These are phyloP conservation scores for Troilus luridus DNA, from an alignment of 2,888 invertebrate genomes.

Conservation along the genomic window DNA sequence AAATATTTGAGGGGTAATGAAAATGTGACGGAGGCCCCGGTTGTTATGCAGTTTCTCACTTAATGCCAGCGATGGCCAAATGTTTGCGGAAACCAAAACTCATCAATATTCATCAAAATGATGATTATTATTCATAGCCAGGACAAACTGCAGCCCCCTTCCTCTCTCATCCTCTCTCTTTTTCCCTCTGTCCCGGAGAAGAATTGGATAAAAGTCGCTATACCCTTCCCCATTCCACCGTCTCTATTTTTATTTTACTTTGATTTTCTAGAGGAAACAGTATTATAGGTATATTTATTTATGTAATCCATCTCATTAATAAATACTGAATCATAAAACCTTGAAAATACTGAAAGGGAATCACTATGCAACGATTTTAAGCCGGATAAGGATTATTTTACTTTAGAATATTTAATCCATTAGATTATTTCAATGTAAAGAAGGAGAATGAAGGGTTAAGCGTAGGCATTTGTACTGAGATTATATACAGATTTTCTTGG, in stretches of 20 bases:
- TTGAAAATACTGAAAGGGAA: not conserved
- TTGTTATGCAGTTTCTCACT: not conserved
- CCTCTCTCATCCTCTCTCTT: not conserved
- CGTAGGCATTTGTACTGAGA: no score
- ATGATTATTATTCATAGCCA: constrained; percentile 26
- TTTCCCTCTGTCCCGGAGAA: not conserved
- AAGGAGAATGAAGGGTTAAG: no score
- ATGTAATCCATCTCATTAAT: not conserved
- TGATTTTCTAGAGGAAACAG: not conserved
- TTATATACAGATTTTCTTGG: no score
- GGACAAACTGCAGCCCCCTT: not conserved
- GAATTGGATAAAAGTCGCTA: not conserved
- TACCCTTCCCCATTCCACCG: not conserved
- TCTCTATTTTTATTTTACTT: not conserved
- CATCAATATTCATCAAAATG: constrained; percentile 23
- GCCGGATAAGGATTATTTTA: not conserved
- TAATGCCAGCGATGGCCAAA: constrained; percentile 2
- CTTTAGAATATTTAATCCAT: not conserved
- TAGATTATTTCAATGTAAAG: not conserved
- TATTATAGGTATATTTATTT: not conserved
- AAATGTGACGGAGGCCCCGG: not conserved
- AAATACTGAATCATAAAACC: not conserved
- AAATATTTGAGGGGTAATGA: not conserved
- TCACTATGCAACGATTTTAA: not conserved
- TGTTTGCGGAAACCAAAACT: constrained; percentile 20